Evolutionary conservation across 2,888 invertebrate species (phyloP).

Genomic region (Ypsolopha sequella): DNA sequence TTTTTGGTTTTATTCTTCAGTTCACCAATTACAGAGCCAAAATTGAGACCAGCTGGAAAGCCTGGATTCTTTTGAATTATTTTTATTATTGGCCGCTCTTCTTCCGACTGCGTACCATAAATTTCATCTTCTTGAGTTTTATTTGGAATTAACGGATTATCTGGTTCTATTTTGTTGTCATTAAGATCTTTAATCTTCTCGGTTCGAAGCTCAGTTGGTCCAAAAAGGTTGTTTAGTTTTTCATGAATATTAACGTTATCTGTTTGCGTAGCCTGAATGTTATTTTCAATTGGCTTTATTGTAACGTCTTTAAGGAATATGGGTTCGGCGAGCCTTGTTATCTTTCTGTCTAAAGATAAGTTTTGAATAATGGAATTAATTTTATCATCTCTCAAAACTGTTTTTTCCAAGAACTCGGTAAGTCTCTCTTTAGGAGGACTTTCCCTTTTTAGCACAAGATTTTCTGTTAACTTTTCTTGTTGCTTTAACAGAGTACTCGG

Average conservation of each 20-base stretch:
- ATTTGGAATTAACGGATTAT: not conserved
- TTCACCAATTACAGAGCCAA: slow-evolving; percentile 60
- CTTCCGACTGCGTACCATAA: slow-evolving; percentile 13
- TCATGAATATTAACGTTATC: not conserved
- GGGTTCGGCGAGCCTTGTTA: slow-evolving; percentile 19
- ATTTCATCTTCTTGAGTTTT: not conserved
- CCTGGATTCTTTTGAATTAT: slow-evolving; percentile 47
- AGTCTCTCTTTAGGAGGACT: slow-evolving; percentile 59
- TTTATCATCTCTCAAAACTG: slow-evolving; percentile 55
- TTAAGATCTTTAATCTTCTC: not conserved
- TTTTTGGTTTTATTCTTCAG: slow-evolving; percentile 54
- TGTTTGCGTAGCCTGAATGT: not conserved
- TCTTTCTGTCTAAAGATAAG: slow-evolving; percentile 41
- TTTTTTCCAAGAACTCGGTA: slow-evolving; percentile 56
- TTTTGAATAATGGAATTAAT: slow-evolving; percentile 58
- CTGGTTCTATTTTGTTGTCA: not conserved
- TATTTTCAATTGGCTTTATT: slow-evolving; percentile 14
- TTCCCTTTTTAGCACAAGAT: slow-evolving; percentile 29
- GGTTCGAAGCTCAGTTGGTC: not conserved
- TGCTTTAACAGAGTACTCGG: slow-evolving; percentile 27
- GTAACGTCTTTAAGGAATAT: slow-evolving; percentile 9
- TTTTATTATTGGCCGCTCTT: slow-evolving; percentile 34
- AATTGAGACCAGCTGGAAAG: slow-evolving; percentile 44
- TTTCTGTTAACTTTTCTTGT: slow-evolving; percentile 22
- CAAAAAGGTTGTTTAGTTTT: not conserved